Evolutionary conservation across 1,140 invertebrate genomes (phyloP).

Genomic region (Macrosteles quadrilineatus): DNA sequence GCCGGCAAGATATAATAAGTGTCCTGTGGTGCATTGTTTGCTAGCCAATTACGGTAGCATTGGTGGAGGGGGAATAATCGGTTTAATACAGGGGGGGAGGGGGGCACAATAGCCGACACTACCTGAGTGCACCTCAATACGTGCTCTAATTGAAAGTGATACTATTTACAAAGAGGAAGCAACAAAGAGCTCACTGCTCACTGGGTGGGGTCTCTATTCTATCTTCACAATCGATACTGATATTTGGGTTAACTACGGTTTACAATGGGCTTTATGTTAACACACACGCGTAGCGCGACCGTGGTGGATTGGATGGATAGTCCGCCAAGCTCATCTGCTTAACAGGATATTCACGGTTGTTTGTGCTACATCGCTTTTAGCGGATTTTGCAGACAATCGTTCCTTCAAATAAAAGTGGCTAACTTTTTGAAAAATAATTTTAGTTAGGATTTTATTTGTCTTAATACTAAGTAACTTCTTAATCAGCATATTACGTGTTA

Average conservation of each 20-base stretch:
- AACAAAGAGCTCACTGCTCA: slow-evolving; percentile 4
- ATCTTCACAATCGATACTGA: slow-evolving; percentile 10
- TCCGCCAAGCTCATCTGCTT: too few species aligned
- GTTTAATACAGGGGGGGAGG: not conserved
- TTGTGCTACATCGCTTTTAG: too few species aligned
- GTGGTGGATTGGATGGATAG: too few species aligned
- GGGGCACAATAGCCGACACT: not conserved
- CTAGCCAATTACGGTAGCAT: not conserved
- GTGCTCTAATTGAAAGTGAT: slow-evolving; percentile 11
- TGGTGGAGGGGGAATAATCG: not conserved
- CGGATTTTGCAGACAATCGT: too few species aligned
- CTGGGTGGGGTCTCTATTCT: slow-evolving; percentile 10
- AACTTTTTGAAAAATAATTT: too few species aligned
- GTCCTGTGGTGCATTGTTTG: slow-evolving; percentile 16
- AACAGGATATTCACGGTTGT: too few species aligned
- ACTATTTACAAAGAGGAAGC: slow-evolving; percentile 14
- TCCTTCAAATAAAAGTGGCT: too few species aligned
- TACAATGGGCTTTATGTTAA: slow-evolving; percentile 13
- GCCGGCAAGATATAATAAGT: slow-evolving; percentile 3
- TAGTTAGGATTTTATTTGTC: too few species aligned
- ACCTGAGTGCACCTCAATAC: slow-evolving; percentile 9
- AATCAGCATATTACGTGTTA: too few species aligned
- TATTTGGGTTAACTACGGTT: slow-evolving; percentile 10
- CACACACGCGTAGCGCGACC: slow-evolving; percentile 7
- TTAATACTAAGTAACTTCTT: too few species aligned